Evolutionary conservation across 2,797 vertebrate species (phyloP), one percentile per base, ranked within the genome.

Genomic region (Petrocephalus schoutedeni): DNA sequence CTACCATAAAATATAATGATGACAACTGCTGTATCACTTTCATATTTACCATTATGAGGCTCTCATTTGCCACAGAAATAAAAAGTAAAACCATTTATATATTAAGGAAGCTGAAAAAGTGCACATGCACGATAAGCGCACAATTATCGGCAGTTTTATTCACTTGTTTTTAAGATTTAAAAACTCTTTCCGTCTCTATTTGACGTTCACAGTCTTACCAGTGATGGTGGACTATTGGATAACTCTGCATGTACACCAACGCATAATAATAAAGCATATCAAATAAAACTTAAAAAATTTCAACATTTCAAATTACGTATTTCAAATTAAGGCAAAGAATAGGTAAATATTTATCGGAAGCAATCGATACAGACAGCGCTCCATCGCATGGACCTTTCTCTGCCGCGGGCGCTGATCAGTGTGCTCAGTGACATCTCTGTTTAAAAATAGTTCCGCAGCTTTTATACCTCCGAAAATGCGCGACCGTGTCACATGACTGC

Each of bases 381-480:
- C 84, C 19, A 28, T 86, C 0, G n/a, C 57, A 16, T 88, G 80
- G 85, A 12, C 58, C 23, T 58, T 19, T 2, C 84, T 28, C 28
- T 41, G 56, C 8, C 1, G 54, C 21, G 23, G 19, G 45, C 36
- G 8, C 49, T 67, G 23, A 58, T 53, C 84, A 14, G 54, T 16
- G 1, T 19, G 58, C 86, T 41, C 36, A 4, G 58, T 45, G n/a
- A 64, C 41, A 58, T 45, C 41, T 28, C 89, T 86, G 92, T 90
- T 92, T 94, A 90, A 95, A 92, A 95, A 95, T 96, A 96, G 90
- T 94, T 91, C 87, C 4, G 32, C 1, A 10, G 85, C 91, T 93
- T 95, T 93, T 96, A 96, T 96, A 96, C 93, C 91, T 54, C 89
- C 0, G n/a, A 41, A 91, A 94, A 94, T 86, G 91, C 91, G 92